Evolutionary conservation across 2,888 invertebrate genomes (phyloP).

Genomic region (Pelosia muscerda): DNA sequence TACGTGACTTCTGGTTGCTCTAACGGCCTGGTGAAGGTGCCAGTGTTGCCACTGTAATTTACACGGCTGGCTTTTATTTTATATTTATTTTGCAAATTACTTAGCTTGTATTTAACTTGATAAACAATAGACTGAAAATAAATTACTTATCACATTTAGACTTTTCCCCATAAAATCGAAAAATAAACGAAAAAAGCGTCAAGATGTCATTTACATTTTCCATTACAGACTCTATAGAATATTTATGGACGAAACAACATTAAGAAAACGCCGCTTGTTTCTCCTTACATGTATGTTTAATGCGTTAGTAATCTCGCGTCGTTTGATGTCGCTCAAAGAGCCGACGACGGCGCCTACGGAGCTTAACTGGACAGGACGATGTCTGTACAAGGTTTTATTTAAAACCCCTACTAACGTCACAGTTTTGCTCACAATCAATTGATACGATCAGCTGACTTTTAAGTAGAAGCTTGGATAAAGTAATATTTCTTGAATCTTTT

Average conservation of each 20-base stretch:
- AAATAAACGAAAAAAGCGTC: conserved; percentile 34
- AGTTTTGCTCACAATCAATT: neutral
- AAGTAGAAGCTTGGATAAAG: neutral
- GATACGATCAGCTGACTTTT: neutral
- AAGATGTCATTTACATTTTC: conserved; percentile 76
- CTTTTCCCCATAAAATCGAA: neutral
- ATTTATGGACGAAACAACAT: conserved; percentile 81
- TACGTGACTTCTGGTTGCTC: too few relatives aligned
- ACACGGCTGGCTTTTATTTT: too few relatives aligned
- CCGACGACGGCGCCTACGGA: conserved; percentile 68
- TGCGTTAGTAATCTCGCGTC: conserved; percentile 73
- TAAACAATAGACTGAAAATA: neutral
- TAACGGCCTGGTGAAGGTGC: too few relatives aligned
- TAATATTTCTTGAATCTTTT: neutral
- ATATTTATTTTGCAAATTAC: too few relatives aligned
- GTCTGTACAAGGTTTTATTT: conserved; percentile 36
- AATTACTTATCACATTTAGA: neutral
- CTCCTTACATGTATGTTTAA: conserved; percentile 79
- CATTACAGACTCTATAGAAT: conserved; percentile 76
- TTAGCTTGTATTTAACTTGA: neutral
- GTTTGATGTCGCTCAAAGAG: conserved; percentile 77
- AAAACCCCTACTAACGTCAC: conserved; percentile 19
- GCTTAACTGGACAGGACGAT: conserved; percentile 65
- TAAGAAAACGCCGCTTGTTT: conserved; percentile 76
- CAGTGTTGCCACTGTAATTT: too few relatives aligned